phyloP scores from a whole-genome alignment of 2,113 vertebrate species.

The Taurulus bubalis region DNA sequence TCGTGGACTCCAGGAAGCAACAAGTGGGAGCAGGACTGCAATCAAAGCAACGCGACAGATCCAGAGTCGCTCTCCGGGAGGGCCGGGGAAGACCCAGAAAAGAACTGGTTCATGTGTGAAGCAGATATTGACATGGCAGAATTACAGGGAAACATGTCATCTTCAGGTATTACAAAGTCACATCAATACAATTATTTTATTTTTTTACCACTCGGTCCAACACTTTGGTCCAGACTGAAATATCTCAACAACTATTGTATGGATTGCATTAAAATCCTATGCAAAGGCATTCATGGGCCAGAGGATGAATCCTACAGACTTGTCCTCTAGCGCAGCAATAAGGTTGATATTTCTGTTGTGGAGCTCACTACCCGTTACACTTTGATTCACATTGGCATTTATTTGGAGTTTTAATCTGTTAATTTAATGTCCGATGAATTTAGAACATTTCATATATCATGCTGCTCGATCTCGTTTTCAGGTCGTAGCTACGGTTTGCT shows the following conservation, averaged over 20 bases:
- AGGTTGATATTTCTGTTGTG: neutral
- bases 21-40: conserved; percentile 44
- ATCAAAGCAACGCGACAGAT: conserved; percentile 24
- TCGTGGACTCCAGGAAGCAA: conserved; percentile 4
- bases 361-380: neutral
- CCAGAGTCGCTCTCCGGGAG: neutral
- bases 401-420: neutral
- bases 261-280: neutral
- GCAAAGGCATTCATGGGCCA: neutral
- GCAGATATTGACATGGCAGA: conserved; percentile 50
- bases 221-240: neutral
- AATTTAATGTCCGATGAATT: neutral
- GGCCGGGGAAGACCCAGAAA: neutral
- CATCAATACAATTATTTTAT: neutral
- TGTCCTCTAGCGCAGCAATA: neutral
- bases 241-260: neutral
- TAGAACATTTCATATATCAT: neutral
- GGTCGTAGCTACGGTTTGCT: neutral
- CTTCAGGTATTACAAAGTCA: conserved; percentile 57
- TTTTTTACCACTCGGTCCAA: neutral
- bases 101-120: conserved; percentile 65
- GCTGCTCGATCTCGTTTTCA: neutral
- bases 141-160: conserved; percentile 34
- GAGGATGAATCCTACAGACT: neutral
- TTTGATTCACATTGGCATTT: neutral